Conservation (phyloP, 2,113 vertebrate species). For the Thinocorus orbignyianus region DNA sequence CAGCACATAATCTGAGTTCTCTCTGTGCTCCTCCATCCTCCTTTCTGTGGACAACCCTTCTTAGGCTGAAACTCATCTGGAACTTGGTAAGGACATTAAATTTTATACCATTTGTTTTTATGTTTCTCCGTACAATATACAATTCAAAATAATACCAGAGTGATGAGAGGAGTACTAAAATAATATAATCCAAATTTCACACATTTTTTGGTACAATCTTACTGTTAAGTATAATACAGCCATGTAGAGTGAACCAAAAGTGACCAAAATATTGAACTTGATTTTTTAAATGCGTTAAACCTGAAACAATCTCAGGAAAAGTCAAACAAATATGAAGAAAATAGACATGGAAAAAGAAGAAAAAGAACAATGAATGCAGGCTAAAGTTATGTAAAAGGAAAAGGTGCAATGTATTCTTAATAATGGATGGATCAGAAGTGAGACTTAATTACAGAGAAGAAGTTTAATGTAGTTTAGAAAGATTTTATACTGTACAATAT, state of each 20-base stretch:
- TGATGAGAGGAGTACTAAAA: neutral
- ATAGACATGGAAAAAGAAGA: neutral
- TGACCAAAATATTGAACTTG: neutral
- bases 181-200: neutral
- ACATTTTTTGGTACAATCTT: neutral
- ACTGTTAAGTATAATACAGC: neutral
- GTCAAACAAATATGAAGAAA: neutral
- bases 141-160: neutral
- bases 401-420: neutral
- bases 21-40: neutral
- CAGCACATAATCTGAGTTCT: neutral
- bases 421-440: neutral
- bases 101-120: neutral
- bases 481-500: neutral
- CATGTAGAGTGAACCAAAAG: neutral
- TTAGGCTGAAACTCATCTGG: neutral
- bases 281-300: neutral
- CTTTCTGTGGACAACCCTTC: neutral
- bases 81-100: neutral
- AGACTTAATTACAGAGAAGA: neutral
- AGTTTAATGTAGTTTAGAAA: neutral
- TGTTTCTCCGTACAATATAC: neutral
- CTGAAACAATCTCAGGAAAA: neutral
- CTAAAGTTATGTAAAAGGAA: neutral
- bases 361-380: neutral